Evolutionary conservation across 2,888 invertebrate species (phyloP).

Genomic region (Lordiphosa fenestrarum): DNA sequence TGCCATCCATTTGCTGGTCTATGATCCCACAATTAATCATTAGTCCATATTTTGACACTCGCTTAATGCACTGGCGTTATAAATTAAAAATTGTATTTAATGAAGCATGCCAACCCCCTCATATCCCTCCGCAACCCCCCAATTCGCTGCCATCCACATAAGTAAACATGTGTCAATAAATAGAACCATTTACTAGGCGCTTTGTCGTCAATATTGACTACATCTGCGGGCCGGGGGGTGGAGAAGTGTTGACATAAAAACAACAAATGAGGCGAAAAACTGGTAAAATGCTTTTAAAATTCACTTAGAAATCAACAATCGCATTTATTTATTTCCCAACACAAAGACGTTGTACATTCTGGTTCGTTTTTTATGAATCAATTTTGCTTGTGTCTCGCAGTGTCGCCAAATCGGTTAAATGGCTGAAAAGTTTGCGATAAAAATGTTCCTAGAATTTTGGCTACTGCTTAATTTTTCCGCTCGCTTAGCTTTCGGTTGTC

Average conservation of each 20-base stretch:
- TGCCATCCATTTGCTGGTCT: constrained; percentile 18
- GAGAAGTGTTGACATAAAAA: constrained; percentile 52
- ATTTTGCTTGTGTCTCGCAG: constrained; percentile 59
- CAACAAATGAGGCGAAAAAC: constrained; percentile 74
- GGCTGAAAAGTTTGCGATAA: constrained; percentile 72
- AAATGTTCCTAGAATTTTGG: constrained; percentile 14
- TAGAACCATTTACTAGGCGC: constrained; percentile 67
- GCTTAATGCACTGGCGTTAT: background rate
- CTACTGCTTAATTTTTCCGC: constrained; percentile 39
- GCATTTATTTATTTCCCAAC: constrained; percentile 37
- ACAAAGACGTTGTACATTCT: too few species aligned
- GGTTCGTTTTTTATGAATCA: constrained; percentile 61
- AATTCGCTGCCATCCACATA: constrained; percentile 29
- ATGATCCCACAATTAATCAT: constrained; percentile 37
- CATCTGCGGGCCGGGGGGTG: too few species aligned
- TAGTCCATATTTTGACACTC: constrained; percentile 8
- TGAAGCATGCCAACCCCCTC: constrained; percentile 58
- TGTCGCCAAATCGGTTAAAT: constrained; percentile 67
- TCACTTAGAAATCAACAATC: constrained; percentile 74
- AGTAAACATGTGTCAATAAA: constrained; percentile 74
- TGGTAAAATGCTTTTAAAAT: constrained; percentile 73
- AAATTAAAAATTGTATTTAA: constrained; percentile 40
- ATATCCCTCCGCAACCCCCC: constrained; percentile 9
- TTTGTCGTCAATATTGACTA: constrained; percentile 35
- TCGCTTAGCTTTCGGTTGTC: constrained; percentile 30